phyloP scores from a whole-genome alignment of 2,797 vertebrate species.

The Lacerta agilis region DNA sequence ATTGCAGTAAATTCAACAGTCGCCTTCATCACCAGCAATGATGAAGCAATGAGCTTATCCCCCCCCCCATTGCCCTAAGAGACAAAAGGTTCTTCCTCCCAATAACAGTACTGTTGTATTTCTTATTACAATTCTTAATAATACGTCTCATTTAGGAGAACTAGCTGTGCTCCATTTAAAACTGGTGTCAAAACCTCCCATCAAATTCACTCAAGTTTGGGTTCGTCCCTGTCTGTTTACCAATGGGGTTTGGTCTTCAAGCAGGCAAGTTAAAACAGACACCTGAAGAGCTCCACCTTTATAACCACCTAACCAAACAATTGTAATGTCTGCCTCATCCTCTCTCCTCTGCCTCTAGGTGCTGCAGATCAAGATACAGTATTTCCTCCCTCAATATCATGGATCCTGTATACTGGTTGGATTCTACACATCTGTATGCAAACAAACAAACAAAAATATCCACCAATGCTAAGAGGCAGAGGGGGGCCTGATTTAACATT shows the following conservation, averaged over 20 bases:
- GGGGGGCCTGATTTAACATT: background rate
- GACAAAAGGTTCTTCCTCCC: background rate
- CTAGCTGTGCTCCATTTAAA: background rate
- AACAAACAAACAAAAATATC: background rate
- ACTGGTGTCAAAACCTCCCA: background rate
- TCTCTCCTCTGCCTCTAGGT: rapidly evolving
- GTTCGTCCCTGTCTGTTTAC: background rate
- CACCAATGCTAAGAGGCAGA: background rate
- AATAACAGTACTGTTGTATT: background rate
- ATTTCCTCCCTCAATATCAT: background rate
- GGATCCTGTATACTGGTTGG: background rate
- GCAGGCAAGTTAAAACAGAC: background rate
- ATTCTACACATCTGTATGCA: background rate
- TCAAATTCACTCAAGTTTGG: background rate
- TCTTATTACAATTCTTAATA: background rate
- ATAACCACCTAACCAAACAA: background rate
- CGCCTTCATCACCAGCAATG: too few relatives aligned
- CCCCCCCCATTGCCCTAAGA: background rate
- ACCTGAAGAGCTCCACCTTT: background rate
- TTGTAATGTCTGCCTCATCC: background rate
- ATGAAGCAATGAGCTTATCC: background rate
- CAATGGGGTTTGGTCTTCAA: background rate
- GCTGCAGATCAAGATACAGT: background rate
- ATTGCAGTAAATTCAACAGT: background rate
- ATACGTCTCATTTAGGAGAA: conserved; percentile 8